Evolutionary conservation across 1,140 invertebrate species (phyloP).

Genomic region (Drosophila pseudoananassae): DNA sequence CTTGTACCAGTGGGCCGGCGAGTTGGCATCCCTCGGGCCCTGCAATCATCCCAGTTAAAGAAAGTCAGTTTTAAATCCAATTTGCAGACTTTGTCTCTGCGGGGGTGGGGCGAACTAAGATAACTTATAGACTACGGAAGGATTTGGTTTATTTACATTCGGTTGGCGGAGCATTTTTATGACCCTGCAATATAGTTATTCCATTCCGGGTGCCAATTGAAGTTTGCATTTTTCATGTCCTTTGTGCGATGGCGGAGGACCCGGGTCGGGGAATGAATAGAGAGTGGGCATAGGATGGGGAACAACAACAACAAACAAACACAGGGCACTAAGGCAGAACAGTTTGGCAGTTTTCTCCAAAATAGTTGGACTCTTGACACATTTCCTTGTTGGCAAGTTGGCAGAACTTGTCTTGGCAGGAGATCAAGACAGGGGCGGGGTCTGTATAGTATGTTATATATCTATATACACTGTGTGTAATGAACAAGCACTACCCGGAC

Average conservation of each 20-base stretch:
- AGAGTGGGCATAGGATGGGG: conserved; percentile 9
- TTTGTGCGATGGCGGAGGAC: conserved; percentile 5
- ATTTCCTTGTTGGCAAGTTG: conserved; percentile 53
- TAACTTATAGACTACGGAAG: background rate
- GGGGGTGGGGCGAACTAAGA: background rate
- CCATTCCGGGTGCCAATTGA: conserved; percentile 36
- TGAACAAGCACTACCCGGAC: conserved; percentile 9
- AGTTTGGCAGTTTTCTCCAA: conserved; percentile 44
- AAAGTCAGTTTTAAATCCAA: conserved; percentile 20
- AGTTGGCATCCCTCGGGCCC: conserved; percentile 85
- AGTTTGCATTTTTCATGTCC: conserved; percentile 43
- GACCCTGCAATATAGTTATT: conserved; percentile 14
- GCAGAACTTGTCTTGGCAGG: conserved; percentile 21
- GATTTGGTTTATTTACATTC: conserved; percentile 34
- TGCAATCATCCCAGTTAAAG: conserved; percentile 58
- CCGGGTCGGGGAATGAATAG: background rate
- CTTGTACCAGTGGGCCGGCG: conserved; percentile 91
- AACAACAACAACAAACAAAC: conserved; percentile 23
- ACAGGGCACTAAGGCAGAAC: conserved; percentile 31
- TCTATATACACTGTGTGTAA: conserved; percentile 4
- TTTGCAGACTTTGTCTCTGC: background rate
- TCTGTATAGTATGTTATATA: conserved; percentile 6
- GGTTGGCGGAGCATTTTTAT: conserved; percentile 22
- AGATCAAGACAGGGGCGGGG: conserved; percentile 13
- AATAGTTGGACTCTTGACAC: conserved; percentile 49